Conservation (phyloP, 2,888 invertebrate species). For the Amphimallon solstitiale region DNA sequence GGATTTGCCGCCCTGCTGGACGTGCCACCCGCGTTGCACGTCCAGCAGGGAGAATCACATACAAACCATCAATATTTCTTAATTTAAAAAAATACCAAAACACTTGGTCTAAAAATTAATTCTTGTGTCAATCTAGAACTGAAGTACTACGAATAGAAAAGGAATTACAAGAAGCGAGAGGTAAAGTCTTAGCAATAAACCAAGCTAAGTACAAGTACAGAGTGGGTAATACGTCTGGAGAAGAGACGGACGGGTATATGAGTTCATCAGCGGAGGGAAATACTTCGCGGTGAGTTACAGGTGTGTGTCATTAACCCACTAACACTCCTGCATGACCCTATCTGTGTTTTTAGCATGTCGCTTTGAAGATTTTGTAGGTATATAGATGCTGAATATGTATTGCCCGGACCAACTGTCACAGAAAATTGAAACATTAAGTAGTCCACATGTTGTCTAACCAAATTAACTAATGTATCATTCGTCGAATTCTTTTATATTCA, state of each 20-base stretch:
- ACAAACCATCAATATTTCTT: too few relatives aligned
- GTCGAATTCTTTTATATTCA: too few relatives aligned
- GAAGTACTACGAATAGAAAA: conserved; percentile 94
- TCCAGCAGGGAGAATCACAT: too few relatives aligned
- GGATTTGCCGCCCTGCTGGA: too few relatives aligned
- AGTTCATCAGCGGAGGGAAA: conserved; percentile 60
- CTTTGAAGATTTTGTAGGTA: neutral
- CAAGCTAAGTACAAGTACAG: conserved; percentile 90
- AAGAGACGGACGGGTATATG: conserved; percentile 72
- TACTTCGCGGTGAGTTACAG: conserved; percentile 62
- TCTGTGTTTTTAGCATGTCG: conserved; percentile 25
- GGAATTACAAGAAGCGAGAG: conserved; percentile 92
- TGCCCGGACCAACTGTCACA: too few relatives aligned
- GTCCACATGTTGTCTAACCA: too few relatives aligned
- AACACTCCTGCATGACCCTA: conserved; percentile 45
- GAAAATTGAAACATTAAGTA: too few relatives aligned
- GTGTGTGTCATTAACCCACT: conserved; percentile 60
- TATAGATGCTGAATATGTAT: too few relatives aligned
- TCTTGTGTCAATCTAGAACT: conserved; percentile 64
- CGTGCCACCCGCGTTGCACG: too few relatives aligned
- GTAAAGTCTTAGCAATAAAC: conserved; percentile 88
- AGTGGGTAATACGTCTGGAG: conserved; percentile 71
- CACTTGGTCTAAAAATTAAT: neutral
- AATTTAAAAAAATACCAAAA: neutral
- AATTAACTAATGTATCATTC: too few relatives aligned